Percentiles rank a stretch among this genome's conserved stretches.
These are phyloP conservation scores for Hippoglossus hippoglossus DNA, from an alignment of 2,797 vertebrate genomes.

Conservation along the genomic window DNA sequence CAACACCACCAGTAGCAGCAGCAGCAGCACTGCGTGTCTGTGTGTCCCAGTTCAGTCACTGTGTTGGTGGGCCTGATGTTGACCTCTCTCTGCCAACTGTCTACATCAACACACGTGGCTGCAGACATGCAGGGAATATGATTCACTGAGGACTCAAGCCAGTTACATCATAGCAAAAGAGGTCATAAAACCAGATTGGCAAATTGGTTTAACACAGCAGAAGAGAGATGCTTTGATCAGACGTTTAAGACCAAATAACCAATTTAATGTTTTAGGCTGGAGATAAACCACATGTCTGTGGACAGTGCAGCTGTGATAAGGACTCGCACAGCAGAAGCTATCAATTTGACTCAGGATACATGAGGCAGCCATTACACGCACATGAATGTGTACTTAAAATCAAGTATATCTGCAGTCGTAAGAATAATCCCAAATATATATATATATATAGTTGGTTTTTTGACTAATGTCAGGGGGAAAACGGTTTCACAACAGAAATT, in stretches of 20 bases:
- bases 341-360: no score
- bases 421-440: no score
- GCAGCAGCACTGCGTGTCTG: conserved; percentile 1
- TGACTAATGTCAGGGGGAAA: no score
- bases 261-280: neutral
- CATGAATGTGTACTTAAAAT: no score
- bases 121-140: neutral
- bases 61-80: conserved; percentile 28
- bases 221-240: neutral
- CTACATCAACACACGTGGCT: neutral
- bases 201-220: neutral
- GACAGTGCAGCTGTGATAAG: neutral
- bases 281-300: neutral
- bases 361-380: no score
- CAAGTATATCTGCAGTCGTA: no score
- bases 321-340: neutral
- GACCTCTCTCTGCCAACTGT: neutral
- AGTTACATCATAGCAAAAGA: neutral
- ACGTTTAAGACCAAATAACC: neutral
- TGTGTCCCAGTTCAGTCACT: conserved; percentile 51
- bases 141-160: neutral
- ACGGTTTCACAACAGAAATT: neutral
- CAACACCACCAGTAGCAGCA: conserved; percentile 3
- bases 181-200: neutral
- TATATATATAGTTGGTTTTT: no score